A percentile compares a stretch with the other conserved stretches of the same genome.
Conservation (phyloP, 2,113 vertebrate species). For the Odontesthes bonariensis region DNA sequence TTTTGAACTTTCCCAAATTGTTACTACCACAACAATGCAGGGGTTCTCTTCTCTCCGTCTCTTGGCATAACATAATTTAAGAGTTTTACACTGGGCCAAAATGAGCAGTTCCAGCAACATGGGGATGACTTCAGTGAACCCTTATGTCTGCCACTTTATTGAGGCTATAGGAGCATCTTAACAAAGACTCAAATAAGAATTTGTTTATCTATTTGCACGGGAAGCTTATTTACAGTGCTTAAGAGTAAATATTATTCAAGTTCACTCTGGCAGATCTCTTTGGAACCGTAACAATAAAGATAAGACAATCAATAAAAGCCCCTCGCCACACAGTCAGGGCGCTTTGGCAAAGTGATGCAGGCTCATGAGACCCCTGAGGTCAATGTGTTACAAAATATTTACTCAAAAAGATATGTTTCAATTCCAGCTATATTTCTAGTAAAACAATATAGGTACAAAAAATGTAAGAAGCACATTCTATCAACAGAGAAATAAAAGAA, state of each 20-base stretch:
- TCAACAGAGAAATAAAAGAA: too few species aligned
- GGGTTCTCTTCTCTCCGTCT: background rate
- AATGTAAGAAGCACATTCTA: too few species aligned
- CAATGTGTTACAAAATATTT: background rate
- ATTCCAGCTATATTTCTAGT: too few species aligned
- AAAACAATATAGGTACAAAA: too few species aligned
- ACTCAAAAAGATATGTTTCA: background rate
- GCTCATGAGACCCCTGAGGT: conserved; percentile 14
- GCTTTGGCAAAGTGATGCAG: conserved; percentile 25
- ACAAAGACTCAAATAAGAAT: too few species aligned
- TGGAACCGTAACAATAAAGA: conserved; percentile 23
- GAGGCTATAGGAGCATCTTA: too few species aligned
- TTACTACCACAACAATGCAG: background rate
- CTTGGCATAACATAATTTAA: background rate
- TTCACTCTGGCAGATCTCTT: conserved; percentile 20
- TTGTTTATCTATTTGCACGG: too few species aligned
- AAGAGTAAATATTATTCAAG: conserved; percentile 20
- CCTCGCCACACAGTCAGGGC: conserved; percentile 4
- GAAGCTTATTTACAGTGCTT: background rate
- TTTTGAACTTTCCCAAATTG: background rate
- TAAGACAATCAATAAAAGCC: conserved; percentile 42
- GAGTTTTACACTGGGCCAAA: too few species aligned
- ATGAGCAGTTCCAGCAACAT: too few species aligned
- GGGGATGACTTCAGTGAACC: too few species aligned
- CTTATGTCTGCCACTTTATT: too few species aligned